Evolutionary conservation across 2,888 invertebrate species (phyloP).

Genomic region (Copidosoma aretas): DNA sequence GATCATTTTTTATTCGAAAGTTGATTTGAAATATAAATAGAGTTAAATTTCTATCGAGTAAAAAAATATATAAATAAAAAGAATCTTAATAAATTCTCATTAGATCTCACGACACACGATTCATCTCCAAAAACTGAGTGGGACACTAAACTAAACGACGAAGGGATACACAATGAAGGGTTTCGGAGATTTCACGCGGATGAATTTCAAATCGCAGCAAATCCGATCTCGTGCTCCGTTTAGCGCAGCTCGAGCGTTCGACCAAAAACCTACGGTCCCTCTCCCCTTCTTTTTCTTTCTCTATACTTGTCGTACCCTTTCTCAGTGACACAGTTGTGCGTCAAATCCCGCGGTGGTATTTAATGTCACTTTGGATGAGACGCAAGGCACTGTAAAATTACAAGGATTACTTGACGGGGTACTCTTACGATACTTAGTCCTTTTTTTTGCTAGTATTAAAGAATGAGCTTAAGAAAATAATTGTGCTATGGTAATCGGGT

Average conservation of each 20-base stretch:
- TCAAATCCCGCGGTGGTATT: slow-evolving; percentile 35
- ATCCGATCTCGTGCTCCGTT: slow-evolving; percentile 59
- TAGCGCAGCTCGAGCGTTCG: slow-evolving; percentile 35
- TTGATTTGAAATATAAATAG: too few species aligned
- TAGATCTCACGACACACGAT: too few species aligned
- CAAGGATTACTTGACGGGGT: slow-evolving; percentile 41
- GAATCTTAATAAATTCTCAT: too few species aligned
- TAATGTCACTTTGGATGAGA: slow-evolving; percentile 53
- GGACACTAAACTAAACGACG: too few species aligned
- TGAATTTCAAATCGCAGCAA: slow-evolving; percentile 59
- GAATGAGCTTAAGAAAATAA: slow-evolving; percentile 32
- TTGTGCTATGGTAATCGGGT: too few species aligned
- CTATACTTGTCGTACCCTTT: slow-evolving; percentile 4
- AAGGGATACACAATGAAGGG: too few species aligned
- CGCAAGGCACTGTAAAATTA: slow-evolving; percentile 57
- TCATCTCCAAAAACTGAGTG: too few species aligned
- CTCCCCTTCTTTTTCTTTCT: slow-evolving; percentile 10
- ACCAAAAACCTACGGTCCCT: slow-evolving; percentile 15
- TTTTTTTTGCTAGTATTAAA: slow-evolving; percentile 20
- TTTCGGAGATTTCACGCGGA: slow-evolving; percentile 56
- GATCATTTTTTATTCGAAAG: too few species aligned
- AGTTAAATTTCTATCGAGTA: too few species aligned
- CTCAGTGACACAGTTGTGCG: slow-evolving; percentile 4
- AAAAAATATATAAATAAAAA: too few species aligned
- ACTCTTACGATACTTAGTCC: slow-evolving; percentile 3